phyloP scores from a whole-genome alignment of 2,797 vertebrate genomes.

The Bradypodion ventrale region DNA sequence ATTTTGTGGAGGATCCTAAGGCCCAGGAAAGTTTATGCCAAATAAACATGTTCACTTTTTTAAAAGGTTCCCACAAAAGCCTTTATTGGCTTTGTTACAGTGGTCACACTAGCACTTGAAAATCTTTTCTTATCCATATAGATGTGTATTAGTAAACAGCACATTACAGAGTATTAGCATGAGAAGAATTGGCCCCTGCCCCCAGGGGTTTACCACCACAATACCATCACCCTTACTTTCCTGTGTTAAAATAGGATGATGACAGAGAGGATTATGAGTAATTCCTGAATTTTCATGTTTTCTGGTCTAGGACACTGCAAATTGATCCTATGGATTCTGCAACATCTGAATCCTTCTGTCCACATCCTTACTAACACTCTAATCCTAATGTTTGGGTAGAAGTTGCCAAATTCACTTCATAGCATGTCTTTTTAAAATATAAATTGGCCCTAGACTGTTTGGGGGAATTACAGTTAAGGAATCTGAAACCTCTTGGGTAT shows the following conservation, averaged over 20 bases:
- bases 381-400: slow-evolving; percentile 8
- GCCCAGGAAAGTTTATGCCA: too few relatives aligned
- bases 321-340: not conserved
- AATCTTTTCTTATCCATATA: slow-evolving; percentile 5
- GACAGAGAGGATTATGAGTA: not conserved
- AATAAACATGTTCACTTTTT: too few relatives aligned
- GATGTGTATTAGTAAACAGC: too few relatives aligned
- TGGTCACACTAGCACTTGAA: not conserved
- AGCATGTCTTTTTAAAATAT: too few relatives aligned
- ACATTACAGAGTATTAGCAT: not conserved
- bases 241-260: not conserved
- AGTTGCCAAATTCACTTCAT: not conserved
- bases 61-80: too few relatives aligned
- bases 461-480: not conserved
- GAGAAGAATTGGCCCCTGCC: not conserved
- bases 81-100: too few relatives aligned
- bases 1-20: not conserved
- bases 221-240: not conserved
- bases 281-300: not conserved
- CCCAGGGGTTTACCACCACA: not conserved
- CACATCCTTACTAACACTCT: not conserved
- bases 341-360: not conserved
- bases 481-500: not conserved
- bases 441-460: too few relatives aligned
- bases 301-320: not conserved